Evolutionary conservation across 2,888 invertebrate genomes (phyloP), one percentile per base, ranked within the genome.

Genomic region (Eurytoma adleriae): DNA sequence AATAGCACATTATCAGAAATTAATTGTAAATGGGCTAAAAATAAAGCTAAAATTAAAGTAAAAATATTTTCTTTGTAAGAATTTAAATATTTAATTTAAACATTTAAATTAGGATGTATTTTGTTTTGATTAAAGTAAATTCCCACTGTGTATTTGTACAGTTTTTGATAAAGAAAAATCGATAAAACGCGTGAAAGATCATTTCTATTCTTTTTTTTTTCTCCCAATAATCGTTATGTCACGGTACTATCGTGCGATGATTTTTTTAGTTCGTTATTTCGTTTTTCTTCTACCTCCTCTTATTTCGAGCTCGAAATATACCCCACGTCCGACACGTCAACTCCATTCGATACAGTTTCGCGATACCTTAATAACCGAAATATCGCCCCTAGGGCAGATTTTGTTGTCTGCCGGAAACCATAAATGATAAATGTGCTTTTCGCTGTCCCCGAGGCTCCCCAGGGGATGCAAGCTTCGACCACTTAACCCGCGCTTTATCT

Each of bases 351-450:
- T 81, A 79, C 84, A 86, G 86, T 86, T 81, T 86, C 85, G 84
- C 86, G 87, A 88, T 86, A 87, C 83, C 86, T 86, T 88, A 87
- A 88, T 88, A 87, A 86, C 86, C 87, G 85, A 87, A 88, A 86
- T 87, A 88, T 87, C 86, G 87, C 86, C 88, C 86, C 88, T 80
- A 85, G 87, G 87, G 88, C 86, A 87, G 85, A 88, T 88, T 88
- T 86, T 85, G 85, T 86, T 82, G 79, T 87, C 85, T 80, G 82
- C 83, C 85, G 82, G 82, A 85, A 85, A 83, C 84, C 85, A 85
- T 84, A 81, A 83, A 83, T 84, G 87, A 88, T 87, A 87, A 88
- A 88, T 88, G 85, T 86, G 84, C 86, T 84, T 86, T 86, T 86
- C 82, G 83, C 75, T 83, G 82, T 86, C 85, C 84, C 85, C 70